These are phyloP conservation scores for Drosophila lacicola DNA, from an alignment of 2,888 invertebrate species.

Conservation along the genomic window DNA sequence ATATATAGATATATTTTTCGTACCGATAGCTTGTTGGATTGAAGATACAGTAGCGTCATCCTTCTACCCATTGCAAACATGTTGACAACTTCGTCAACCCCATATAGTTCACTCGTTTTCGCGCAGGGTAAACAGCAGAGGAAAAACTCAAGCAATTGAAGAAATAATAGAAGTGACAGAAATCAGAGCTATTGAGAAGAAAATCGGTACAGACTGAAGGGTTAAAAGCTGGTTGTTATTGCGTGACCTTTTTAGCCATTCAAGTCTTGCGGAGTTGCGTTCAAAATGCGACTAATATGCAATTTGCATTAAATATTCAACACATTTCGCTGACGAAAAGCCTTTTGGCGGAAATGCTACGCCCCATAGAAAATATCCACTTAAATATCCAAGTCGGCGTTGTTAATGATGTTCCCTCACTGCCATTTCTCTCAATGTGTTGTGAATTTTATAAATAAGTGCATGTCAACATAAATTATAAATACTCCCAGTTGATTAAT, in stretches of 20 bases:
- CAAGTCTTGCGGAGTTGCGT: slow-evolving; percentile 4
- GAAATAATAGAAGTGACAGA: slow-evolving; percentile 31
- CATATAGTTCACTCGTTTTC: background rate
- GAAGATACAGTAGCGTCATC: no score
- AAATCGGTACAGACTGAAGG: slow-evolving; percentile 34
- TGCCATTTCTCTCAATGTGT: slow-evolving; percentile 31
- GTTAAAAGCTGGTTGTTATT: slow-evolving; percentile 32
- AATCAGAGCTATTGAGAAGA: slow-evolving; percentile 21
- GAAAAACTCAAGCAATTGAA: slow-evolving; percentile 14
- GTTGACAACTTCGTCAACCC: no score
- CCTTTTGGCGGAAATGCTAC: slow-evolving; percentile 25
- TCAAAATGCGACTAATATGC: slow-evolving; percentile 51
- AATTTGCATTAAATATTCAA: slow-evolving; percentile 58
- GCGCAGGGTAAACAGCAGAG: slow-evolving; percentile 1
- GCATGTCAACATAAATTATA: slow-evolving; percentile 79
- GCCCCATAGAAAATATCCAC: slow-evolving; percentile 7
- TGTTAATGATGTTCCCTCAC: slow-evolving; percentile 48
- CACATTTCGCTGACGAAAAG: slow-evolving; percentile 37
- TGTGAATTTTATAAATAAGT: slow-evolving; percentile 69
- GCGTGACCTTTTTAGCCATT: slow-evolving; percentile 39
- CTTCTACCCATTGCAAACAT: no score
- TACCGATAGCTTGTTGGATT: no score
- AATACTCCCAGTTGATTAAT: slow-evolving; percentile 76
- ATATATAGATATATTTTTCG: no score
- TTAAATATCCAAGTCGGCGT: slow-evolving; percentile 25